Percentiles rank a stretch among this genome's conserved stretches.
These are phyloP conservation scores for Eciton burchellii DNA, from an alignment of 1,140 invertebrate species.

Conservation along the genomic window DNA sequence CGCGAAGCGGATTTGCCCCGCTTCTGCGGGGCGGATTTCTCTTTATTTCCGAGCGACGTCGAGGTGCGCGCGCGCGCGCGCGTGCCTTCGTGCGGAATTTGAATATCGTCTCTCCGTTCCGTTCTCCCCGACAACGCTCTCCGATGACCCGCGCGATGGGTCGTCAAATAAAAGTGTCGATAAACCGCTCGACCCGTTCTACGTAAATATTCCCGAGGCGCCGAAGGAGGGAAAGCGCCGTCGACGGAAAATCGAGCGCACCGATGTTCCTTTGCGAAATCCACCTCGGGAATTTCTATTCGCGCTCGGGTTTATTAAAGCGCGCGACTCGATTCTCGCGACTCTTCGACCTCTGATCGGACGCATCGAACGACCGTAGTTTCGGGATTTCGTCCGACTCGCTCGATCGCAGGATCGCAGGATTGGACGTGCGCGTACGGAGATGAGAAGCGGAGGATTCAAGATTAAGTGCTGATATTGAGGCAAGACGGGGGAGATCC, in stretches of 20 bases:
- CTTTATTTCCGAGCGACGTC: slow-evolving; percentile 3
- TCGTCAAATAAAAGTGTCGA: neutral
- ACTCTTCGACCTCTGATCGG: slow-evolving; percentile 7
- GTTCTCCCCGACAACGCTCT: neutral
- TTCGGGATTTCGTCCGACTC: slow-evolving; percentile 34
- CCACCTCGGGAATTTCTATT: neutral
- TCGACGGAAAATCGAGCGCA: neutral
- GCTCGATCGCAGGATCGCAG: slow-evolving; percentile 54
- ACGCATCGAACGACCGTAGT: neutral
- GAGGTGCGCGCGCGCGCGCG: neutral
- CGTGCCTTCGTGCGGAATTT: slow-evolving; percentile 24
- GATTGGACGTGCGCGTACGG: slow-evolving; percentile 40
- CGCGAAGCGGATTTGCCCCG: slow-evolving; percentile 41
- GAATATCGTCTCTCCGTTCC: slow-evolving; percentile 18
- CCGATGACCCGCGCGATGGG: neutral
- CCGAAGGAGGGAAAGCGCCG: neutral
- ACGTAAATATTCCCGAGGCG: neutral
- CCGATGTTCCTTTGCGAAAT: neutral
- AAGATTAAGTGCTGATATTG: slow-evolving; percentile 75
- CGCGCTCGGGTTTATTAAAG: too few species aligned
- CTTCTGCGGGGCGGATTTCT: slow-evolving; percentile 7
- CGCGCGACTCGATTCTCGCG: neutral
- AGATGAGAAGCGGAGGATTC: slow-evolving; percentile 67
- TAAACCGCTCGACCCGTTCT: neutral
- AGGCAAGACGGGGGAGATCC: slow-evolving; percentile 19